A percentile compares a stretch with the other conserved stretches of the same genome.
These are phyloP conservation scores for Lethenteron reissneri DNA, from an alignment of 2,113 vertebrate genomes.

Conservation along the genomic window DNA sequence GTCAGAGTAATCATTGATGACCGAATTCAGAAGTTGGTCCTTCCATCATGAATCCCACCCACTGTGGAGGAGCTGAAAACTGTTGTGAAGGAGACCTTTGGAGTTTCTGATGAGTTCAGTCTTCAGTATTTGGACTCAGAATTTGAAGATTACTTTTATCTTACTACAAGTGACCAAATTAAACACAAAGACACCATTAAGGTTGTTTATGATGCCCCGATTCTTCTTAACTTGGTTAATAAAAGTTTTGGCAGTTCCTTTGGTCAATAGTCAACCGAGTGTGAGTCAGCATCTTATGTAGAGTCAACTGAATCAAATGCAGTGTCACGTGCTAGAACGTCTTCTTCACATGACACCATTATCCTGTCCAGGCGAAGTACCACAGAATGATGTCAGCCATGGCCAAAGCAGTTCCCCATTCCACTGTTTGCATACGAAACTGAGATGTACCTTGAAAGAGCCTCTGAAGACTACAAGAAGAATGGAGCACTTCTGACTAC, in stretches of 20 bases:
- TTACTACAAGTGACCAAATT: conserved; percentile 11
- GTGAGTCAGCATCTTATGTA: too few relatives aligned
- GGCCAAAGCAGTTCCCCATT: conserved; percentile 15
- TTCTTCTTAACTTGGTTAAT: conserved; percentile 10
- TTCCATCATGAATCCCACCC: conserved; percentile 10
- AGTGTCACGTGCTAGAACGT: too few relatives aligned
- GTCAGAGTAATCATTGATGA: conserved; percentile 11
- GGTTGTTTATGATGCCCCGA: conserved; percentile 9
- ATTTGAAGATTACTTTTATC: conserved; percentile 13
- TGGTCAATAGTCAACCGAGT: conserved; percentile 5
- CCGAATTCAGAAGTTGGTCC: conserved; percentile 11
- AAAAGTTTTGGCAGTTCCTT: conserved; percentile 10
- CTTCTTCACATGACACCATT: conserved; percentile 7
- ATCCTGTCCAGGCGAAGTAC: conserved; percentile 9
- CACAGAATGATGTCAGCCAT: conserved; percentile 10
- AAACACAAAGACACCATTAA: conserved; percentile 15
- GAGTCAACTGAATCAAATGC: too few relatives aligned
- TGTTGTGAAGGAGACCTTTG: conserved; percentile 12
- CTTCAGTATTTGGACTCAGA: conserved; percentile 13
- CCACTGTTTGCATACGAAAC: conserved; percentile 14
- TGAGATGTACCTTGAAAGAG: conserved; percentile 13
- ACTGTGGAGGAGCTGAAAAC: conserved; percentile 13
- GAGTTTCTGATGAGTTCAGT: conserved; percentile 11
- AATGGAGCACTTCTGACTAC: conserved; percentile 7
- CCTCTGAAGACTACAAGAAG: too few relatives aligned